Conservation (phyloP, 2,888 invertebrate species). For the Eugnorisma glareosa region DNA sequence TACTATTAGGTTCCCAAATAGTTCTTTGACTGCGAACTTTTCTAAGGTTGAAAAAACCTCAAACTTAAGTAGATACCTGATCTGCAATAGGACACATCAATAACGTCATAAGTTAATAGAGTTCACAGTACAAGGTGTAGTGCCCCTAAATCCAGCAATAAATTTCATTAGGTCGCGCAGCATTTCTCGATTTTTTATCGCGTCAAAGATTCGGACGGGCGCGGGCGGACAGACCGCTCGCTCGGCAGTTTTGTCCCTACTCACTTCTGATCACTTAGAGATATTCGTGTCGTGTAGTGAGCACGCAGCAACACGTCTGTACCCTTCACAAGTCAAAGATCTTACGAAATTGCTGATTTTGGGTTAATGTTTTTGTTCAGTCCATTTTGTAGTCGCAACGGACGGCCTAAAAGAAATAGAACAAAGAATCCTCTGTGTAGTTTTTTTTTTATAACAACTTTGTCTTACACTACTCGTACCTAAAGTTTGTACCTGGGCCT, state of each 20-base stretch:
- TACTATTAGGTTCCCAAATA: no score
- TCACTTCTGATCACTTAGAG: slow-evolving; percentile 36
- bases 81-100: no score
- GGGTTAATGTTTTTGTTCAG: slow-evolving; percentile 23
- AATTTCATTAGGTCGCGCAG: slow-evolving; percentile 53
- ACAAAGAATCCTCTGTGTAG: not conserved
- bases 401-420: not conserved
- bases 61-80: not conserved
- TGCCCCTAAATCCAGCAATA: slow-evolving; percentile 44
- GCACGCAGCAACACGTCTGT: slow-evolving; percentile 52
- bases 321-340: slow-evolving; percentile 45
- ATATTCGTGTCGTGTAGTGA: slow-evolving; percentile 56
- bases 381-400: slow-evolving; percentile 6
- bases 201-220: slow-evolving; percentile 25
- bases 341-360: slow-evolving; percentile 49
- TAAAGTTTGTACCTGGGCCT: no score
- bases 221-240: slow-evolving; percentile 27
- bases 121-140: slow-evolving; percentile 17
- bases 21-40: not conserved
- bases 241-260: slow-evolving; percentile 38
- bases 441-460: not conserved
- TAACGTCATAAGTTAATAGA: slow-evolving; percentile 8
- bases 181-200: slow-evolving; percentile 52
- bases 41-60: not conserved
- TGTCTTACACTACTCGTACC: no score